Evolutionary conservation across 2,113 vertebrate species (phyloP), one percentile per base, ranked within the genome.

Genomic region (Piaya cayana): DNA sequence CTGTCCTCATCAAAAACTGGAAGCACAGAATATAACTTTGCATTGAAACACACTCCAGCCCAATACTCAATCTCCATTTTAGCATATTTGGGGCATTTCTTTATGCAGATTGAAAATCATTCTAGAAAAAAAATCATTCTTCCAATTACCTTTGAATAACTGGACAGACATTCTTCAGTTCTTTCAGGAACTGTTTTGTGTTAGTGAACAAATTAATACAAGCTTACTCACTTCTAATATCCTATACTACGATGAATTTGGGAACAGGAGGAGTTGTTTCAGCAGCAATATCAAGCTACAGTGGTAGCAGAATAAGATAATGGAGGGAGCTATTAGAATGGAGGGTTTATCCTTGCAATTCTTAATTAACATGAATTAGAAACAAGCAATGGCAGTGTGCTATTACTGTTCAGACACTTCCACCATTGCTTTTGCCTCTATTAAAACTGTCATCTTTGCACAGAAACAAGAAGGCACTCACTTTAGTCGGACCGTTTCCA

Each of bases 401-500:
- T 69, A 32, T 22, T 50, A 53, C 53, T 52, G 29, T 42, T 72
- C 53, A 68, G 37, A 60, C 8, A 50, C 34, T 36, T 83, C 30
- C 36, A 50, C 18, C 14, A 7, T 8, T 75, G 4, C 5, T 85
- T 84, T 50, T 75, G 9, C 23, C 36, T 49, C 21, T n/a, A 69
- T 13, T 76, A 64, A 92, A 92, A 72, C 9, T 67, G 18, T 19
- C 4, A 2, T 13, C 49, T 82, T 56, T 47, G 37, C 17, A 72
- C 8, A 82, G 86, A 58, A 85, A 34, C 12, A 26, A 83, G 75
- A n/a, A 25, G 15, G 63, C 60, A 98, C 98, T 98, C 95, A 99
- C 99, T 98, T 99, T 99, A 86, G 99, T 99, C 91, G 99, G 99
- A 71, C 98, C 98, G 82, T 99, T 99, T 96, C 99, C 99, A 92